Percentiles rank a stretch among this genome's conserved stretches.
phyloP scores from a whole-genome alignment of 2,797 vertebrate species.

The Pseudomugil gertrudae region DNA sequence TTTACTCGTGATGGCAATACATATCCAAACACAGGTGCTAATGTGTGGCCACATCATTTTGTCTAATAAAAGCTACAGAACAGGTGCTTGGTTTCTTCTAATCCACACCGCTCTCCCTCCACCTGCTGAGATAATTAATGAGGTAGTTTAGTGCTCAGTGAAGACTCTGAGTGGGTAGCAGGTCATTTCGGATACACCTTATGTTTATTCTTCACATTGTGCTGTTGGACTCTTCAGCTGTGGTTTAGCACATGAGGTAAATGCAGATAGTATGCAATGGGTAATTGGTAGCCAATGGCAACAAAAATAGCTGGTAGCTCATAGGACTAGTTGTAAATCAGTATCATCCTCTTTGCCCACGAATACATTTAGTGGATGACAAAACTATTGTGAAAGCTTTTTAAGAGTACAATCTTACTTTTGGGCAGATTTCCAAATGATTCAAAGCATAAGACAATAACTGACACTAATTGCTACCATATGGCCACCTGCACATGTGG shows the following conservation, averaged over 20 bases:
- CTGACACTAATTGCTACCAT: not conserved
- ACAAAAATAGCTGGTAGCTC: conserved; percentile 11
- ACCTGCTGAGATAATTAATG: conserved; percentile 79
- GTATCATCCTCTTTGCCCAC: not conserved
- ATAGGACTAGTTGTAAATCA: conserved; percentile 10
- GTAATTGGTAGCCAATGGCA: conserved; percentile 17
- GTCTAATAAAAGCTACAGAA: conserved; percentile 57
- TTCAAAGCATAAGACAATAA: not conserved
- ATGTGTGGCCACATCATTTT: conserved; percentile 63
- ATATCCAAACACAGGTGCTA: conserved; percentile 59
- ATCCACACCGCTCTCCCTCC: conserved; percentile 58
- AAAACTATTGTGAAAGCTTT: not conserved
- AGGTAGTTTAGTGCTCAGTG: conserved; percentile 55
- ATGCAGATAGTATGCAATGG: conserved; percentile 20
- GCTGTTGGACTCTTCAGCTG: conserved; percentile 40
- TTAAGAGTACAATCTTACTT: not conserved
- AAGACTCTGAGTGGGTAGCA: conserved; percentile 49
- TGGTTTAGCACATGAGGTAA: conserved; percentile 33
- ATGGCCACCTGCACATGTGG: not conserved
- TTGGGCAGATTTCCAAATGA: not conserved
- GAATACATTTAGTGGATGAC: not conserved
- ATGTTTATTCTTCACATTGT: conserved; percentile 44
- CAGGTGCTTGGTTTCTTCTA: conserved; percentile 66
- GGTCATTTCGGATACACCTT: conserved; percentile 55
- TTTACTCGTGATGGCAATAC: conserved; percentile 32